phyloP scores from a whole-genome alignment of 2,888 invertebrate genomes.

The Mechanitis mazaeus region DNA sequence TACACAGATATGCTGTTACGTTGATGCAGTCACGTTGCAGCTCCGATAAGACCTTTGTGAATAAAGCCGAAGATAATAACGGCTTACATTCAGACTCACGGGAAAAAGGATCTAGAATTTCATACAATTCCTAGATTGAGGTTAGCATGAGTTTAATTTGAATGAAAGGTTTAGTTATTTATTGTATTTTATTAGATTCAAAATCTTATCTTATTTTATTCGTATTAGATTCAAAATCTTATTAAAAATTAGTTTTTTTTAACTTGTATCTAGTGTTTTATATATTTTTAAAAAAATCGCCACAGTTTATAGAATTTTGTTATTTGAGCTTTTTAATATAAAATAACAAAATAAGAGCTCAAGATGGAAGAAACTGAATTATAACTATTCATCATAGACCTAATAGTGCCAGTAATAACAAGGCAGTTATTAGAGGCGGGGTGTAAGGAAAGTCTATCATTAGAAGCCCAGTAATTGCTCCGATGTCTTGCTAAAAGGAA shows the following conservation, averaged over 20 bases:
- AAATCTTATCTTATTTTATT: too few relatives aligned
- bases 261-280: too few relatives aligned
- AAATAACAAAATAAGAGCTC: too few relatives aligned
- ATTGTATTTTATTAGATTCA: too few relatives aligned
- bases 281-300: too few relatives aligned
- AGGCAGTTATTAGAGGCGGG: neutral
- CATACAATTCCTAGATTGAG: slow-evolving; percentile 6
- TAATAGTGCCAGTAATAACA: slow-evolving; percentile 8
- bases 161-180: too few relatives aligned
- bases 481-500: slow-evolving; percentile 53
- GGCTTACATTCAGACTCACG: slow-evolving; percentile 18
- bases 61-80: slow-evolving; percentile 24
- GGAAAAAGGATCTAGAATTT: slow-evolving; percentile 14
- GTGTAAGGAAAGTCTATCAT: slow-evolving; percentile 47
- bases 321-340: too few relatives aligned
- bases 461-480: slow-evolving; percentile 59
- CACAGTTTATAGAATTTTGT: too few relatives aligned
- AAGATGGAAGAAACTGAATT: too few relatives aligned
- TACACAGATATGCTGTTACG: slow-evolving; percentile 23
- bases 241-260: too few relatives aligned
- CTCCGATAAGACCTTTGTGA: slow-evolving; percentile 29
- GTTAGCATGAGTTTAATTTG: slow-evolving; percentile 8
- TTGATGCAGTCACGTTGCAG: slow-evolving; percentile 26
- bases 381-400: neutral
- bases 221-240: too few relatives aligned